Evolutionary conservation across 1,140 invertebrate genomes (phyloP).

Genomic region (Drosophila varians): DNA sequence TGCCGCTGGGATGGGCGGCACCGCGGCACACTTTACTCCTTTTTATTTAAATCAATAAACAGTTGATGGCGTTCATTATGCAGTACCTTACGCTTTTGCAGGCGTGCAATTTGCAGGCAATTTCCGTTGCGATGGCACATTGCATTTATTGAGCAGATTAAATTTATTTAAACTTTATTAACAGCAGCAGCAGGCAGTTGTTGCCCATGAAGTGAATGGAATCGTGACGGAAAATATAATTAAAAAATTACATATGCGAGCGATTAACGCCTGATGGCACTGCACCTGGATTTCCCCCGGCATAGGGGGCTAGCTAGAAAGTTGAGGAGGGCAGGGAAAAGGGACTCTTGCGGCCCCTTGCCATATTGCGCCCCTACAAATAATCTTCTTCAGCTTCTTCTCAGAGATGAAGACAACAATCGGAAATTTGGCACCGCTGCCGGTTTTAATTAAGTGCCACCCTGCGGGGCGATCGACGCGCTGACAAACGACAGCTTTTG

Average conservation of each 20-base stretch:
- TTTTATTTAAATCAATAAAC: constrained; percentile 61
- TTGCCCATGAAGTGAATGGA: constrained; percentile 13
- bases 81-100: constrained; percentile 49
- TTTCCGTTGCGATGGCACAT: constrained; percentile 52
- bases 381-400: not conserved
- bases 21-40: constrained; percentile 22
- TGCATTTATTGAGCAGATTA: constrained; percentile 70
- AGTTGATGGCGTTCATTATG: constrained; percentile 53
- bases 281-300: not conserved
- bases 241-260: constrained; percentile 41
- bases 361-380: too few species aligned
- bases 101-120: constrained; percentile 66
- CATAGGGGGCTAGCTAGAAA: constrained; percentile 38
- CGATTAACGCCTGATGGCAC: constrained; percentile 19
- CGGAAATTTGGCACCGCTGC: constrained; percentile 9
- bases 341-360: too few species aligned
- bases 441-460: constrained; percentile 58
- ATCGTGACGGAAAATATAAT: constrained; percentile 33
- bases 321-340: not conserved
- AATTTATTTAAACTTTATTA: constrained; percentile 76
- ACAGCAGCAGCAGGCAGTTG: constrained; percentile 23
- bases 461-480: constrained; percentile 22
- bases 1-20: not conserved
- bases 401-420: constrained; percentile 12
- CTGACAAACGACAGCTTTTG: constrained; percentile 71